Evolutionary conservation across 2,797 vertebrate genomes (phyloP).

Genomic region (Manis pentadactyla): DNA sequence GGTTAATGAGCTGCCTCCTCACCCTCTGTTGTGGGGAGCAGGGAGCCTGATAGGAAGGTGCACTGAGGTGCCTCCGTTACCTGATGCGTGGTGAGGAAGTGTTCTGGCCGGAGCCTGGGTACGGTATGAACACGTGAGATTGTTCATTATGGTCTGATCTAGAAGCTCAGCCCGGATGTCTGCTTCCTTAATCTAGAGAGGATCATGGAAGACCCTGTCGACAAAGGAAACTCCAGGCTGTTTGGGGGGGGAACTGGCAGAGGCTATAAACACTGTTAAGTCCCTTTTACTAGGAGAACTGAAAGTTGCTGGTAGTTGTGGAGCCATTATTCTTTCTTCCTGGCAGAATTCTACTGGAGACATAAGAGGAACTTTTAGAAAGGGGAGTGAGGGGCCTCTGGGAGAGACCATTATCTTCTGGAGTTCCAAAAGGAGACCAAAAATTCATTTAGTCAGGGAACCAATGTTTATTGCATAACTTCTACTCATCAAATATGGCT

Average conservation of each 20-base stretch:
- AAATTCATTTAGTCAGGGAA: background rate
- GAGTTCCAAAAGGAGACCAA: background rate
- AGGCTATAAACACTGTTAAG: background rate
- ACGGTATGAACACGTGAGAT: background rate
- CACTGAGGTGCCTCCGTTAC: background rate
- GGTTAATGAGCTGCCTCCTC: slow-evolving; percentile 52
- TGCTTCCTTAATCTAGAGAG: background rate
- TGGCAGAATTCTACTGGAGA: background rate
- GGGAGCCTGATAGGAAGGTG: background rate
- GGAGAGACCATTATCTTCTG: background rate
- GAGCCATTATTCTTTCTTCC: background rate
- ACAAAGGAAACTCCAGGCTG: background rate
- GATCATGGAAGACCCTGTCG: background rate
- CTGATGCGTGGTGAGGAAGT: background rate
- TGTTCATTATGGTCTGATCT: background rate
- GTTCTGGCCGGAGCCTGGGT: background rate
- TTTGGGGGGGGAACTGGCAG: background rate
- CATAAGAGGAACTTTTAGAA: background rate
- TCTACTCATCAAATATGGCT: background rate
- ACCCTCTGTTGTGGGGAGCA: background rate
- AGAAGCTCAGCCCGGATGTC: background rate
- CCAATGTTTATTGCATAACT: background rate
- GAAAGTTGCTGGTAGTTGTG: background rate
- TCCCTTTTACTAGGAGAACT: background rate
- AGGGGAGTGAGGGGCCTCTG: background rate